These are phyloP conservation scores for Drosophila phalerata DNA, from an alignment of 2,888 invertebrate genomes.

Conservation along the genomic window DNA sequence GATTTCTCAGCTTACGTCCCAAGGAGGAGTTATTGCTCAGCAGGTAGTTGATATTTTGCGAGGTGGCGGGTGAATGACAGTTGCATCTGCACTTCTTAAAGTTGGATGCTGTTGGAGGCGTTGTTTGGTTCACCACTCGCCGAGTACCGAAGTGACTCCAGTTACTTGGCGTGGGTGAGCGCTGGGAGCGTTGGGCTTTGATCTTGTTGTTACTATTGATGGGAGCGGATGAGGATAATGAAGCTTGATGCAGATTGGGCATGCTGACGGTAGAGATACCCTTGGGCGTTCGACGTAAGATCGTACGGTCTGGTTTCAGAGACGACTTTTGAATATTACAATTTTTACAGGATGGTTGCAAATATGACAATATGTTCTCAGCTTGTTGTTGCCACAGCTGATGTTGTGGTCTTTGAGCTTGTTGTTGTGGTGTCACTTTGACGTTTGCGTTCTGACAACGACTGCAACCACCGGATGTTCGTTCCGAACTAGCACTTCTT, in stretches of 20 bases:
- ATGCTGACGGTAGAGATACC: slow-evolving; percentile 36
- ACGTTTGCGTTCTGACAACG: background rate
- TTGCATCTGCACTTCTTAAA: slow-evolving; percentile 30
- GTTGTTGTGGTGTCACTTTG: background rate
- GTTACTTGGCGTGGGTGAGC: background rate
- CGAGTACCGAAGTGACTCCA: slow-evolving; percentile 7
- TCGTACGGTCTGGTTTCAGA: background rate
- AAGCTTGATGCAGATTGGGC: slow-evolving; percentile 41
- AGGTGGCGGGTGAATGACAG: background rate
- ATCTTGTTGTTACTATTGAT: background rate
- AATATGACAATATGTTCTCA: background rate
- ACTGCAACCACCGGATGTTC: background rate
- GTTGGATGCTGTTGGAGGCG: background rate
- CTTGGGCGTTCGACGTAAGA: slow-evolving; percentile 14
- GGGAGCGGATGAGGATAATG: background rate
- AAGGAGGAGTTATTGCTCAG: background rate
- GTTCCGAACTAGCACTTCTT: background rate
- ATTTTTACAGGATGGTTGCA: background rate
- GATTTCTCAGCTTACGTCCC: slow-evolving; percentile 16
- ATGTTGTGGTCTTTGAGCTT: slow-evolving; percentile 43
- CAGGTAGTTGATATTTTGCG: background rate
- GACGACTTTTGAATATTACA: background rate
- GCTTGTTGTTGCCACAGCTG: slow-evolving; percentile 50
- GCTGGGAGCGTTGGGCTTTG: background rate
- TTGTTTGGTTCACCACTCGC: background rate